Evolutionary conservation across 1,140 invertebrate species (phyloP).

Genomic region (Argopecten irradians): DNA sequence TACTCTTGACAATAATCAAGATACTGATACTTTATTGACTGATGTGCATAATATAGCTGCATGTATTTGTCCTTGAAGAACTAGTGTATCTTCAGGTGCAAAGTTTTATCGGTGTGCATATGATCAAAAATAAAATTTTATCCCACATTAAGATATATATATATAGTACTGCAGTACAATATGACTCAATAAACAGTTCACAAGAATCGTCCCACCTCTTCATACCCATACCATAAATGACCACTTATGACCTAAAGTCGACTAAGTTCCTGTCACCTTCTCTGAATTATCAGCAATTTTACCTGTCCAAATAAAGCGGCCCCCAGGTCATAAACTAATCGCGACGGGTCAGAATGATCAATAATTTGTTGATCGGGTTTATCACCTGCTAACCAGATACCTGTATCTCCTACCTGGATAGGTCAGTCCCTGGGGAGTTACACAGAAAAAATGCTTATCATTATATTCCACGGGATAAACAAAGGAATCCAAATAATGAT

Average conservation of each 20-base stretch:
- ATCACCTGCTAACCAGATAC: background rate
- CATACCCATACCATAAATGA: background rate
- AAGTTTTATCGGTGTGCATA: background rate
- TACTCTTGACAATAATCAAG: too few species aligned
- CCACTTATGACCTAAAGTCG: background rate
- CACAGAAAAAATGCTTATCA: background rate
- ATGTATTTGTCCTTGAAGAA: background rate
- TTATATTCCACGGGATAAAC: background rate
- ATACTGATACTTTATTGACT: background rate
- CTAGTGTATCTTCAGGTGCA: background rate
- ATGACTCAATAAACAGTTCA: background rate
- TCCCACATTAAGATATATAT: background rate
- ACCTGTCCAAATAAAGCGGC: background rate
- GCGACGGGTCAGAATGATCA: background rate
- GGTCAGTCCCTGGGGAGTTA: background rate
- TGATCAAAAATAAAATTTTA: background rate
- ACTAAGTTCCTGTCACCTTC: constrained; percentile 20
- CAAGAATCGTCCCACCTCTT: background rate
- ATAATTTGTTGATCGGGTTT: background rate
- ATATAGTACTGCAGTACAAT: background rate
- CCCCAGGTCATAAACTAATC: constrained; percentile 21
- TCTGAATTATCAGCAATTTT: background rate
- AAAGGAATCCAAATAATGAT: background rate
- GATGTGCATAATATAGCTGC: background rate
- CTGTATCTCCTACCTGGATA: background rate